A percentile compares a stretch with the other conserved stretches of the same genome.
These are phyloP conservation scores for Gerris buenoi DNA, from an alignment of 1,140 invertebrate species.

Conservation along the genomic window DNA sequence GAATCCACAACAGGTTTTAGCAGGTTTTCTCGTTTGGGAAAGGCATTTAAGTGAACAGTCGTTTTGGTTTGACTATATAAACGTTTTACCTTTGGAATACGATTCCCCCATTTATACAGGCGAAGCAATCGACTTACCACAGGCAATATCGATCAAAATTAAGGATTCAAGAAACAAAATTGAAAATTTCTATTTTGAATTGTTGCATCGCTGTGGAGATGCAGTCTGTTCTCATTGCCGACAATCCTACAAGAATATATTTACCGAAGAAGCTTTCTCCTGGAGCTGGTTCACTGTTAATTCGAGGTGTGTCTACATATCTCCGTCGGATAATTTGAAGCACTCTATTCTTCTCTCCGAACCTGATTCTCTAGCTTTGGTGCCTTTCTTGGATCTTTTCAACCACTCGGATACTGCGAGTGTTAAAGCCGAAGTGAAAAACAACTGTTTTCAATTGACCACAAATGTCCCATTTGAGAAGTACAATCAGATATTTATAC, in stretches of 20 bases:
- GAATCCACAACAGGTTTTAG: conserved; percentile 26
- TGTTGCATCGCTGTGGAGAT: conserved; percentile 6
- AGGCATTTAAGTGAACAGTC: conserved; percentile 20
- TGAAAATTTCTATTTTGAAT: conserved; percentile 12
- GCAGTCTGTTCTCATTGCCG: conserved; percentile 21
- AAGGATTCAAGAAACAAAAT: conserved; percentile 18
- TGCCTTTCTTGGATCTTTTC: conserved; percentile 45
- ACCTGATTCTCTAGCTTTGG: conserved; percentile 35
- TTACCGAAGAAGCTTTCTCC: conserved; percentile 23
- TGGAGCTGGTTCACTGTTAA: conserved; percentile 43
- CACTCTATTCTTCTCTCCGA: conserved; percentile 19
- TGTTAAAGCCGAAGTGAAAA: conserved; percentile 18
- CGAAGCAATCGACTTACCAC: conserved; percentile 18
- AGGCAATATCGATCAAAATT: conserved; percentile 18
- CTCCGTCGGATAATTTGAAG: conserved; percentile 17
- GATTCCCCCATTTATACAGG: conserved; percentile 24
- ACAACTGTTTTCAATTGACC: conserved; percentile 20
- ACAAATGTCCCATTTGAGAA: conserved; percentile 21
- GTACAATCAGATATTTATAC: conserved; percentile 24
- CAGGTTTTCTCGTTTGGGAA: conserved; percentile 31
- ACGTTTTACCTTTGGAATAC: conserved; percentile 30
- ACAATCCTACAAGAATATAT: conserved; percentile 13
- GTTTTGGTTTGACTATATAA: conserved; percentile 30
- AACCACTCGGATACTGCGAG: conserved; percentile 35
- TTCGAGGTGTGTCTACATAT: conserved; percentile 37